A percentile compares a stretch with the other conserved stretches of the same genome.
Conservation (phyloP, 2,113 vertebrate species). For the Athene cunicularia region DNA sequence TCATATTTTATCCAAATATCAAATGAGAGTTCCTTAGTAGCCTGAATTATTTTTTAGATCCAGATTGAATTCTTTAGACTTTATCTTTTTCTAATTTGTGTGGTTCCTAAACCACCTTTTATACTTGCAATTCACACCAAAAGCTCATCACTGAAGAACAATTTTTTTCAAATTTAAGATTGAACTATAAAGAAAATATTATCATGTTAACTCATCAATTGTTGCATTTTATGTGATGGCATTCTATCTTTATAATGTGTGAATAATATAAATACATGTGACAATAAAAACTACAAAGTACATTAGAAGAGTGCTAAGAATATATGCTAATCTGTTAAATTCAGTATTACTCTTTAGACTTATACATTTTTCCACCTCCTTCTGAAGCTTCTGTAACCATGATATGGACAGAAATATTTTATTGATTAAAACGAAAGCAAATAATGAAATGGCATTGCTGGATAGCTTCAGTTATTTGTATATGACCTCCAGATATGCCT, state of each 20-base stretch:
- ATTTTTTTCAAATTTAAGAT: not conserved
- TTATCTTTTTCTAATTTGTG: not conserved
- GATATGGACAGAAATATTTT: not conserved
- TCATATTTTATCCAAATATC: not conserved
- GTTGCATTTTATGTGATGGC: not conserved
- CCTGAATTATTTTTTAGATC: not conserved
- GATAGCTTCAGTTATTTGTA: not conserved
- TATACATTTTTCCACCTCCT: not conserved
- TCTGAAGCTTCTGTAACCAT: not conserved
- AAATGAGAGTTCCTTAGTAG: not conserved
- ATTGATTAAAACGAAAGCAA: not conserved
- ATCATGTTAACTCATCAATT: not conserved
- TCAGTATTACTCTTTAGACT: not conserved
- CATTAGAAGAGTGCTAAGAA: not conserved
- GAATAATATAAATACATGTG: not conserved
- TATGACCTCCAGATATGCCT: not conserved
- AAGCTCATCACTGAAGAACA: not conserved
- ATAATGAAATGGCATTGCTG: not conserved
- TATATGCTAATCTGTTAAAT: not conserved
- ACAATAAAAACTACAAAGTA: not conserved
- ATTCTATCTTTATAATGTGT: not conserved
- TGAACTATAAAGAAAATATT: not conserved
- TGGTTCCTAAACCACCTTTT: not conserved
- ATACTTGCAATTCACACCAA: not conserved
- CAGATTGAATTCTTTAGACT: not conserved